phyloP scores from a whole-genome alignment of 2,113 vertebrate species.

The Candoia aspera region DNA sequence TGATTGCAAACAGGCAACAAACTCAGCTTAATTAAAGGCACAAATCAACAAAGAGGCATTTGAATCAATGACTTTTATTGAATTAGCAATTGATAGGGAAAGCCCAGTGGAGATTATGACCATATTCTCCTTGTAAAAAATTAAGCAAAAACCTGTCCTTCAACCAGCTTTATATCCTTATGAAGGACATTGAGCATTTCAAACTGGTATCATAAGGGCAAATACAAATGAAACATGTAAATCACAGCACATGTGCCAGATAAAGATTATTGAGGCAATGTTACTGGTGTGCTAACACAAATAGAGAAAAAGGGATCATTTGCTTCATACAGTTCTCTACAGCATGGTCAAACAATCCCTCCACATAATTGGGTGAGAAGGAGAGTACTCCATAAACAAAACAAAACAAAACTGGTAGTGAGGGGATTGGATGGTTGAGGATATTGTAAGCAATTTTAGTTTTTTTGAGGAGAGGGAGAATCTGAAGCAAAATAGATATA shows the following conservation, averaged over 20 bases:
- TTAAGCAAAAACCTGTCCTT: not conserved
- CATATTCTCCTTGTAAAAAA: conserved; percentile 2
- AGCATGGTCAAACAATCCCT: not conserved
- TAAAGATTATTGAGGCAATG: not conserved
- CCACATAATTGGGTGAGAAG: not conserved
- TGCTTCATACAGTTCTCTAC: not conserved
- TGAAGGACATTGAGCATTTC: not conserved
- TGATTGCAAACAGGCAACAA: conserved; percentile 9
- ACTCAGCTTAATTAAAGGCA: conserved; percentile 24
- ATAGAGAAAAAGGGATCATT: not conserved
- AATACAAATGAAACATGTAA: not conserved
- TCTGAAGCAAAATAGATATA: not conserved
- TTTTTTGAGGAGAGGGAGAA: not conserved
- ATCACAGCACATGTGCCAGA: not conserved
- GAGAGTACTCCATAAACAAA: not conserved
- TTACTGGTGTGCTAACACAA: not conserved
- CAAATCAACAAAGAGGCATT: conserved; percentile 23
- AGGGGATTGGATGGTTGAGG: no score
- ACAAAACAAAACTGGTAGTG: not conserved
- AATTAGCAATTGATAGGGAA: conserved; percentile 14
- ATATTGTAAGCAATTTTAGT: not conserved
- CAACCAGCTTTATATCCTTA: not conserved
- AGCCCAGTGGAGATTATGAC: not conserved
- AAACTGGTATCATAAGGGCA: not conserved
- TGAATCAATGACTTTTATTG: conserved; percentile 26